phyloP scores from a whole-genome alignment of 1,140 invertebrate genomes.

The Drosophila sp. region DNA sequence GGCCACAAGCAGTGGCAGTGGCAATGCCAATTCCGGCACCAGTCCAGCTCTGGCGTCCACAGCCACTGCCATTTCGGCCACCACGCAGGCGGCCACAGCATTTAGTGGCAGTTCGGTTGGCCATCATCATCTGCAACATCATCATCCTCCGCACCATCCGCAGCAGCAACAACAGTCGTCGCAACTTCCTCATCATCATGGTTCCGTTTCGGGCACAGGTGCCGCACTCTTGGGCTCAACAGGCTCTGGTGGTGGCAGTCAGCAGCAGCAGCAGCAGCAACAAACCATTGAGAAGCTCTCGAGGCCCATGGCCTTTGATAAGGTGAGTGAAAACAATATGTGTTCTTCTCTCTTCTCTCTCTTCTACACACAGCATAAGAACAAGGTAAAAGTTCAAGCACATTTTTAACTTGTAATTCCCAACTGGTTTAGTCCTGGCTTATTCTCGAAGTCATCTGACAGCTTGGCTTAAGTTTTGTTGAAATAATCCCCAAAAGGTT shows the following conservation, averaged over 20 bases:
- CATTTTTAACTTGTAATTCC: neutral
- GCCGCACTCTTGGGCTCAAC: conserved; percentile 22
- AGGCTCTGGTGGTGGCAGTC: conserved; percentile 10
- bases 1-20: conserved; percentile 30
- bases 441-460: too few species aligned
- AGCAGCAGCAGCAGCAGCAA: conserved; percentile 37
- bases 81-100: conserved; percentile 71
- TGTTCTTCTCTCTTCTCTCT: neutral
- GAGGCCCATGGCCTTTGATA: conserved; percentile 81
- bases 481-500: too few species aligned
- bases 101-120: conserved; percentile 68
- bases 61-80: conserved; percentile 67
- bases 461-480: too few species aligned
- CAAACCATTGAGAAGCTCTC: conserved; percentile 79
- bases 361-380: neutral
- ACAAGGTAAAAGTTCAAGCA: neutral
- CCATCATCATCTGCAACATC: conserved; percentile 56
- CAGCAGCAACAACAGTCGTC: conserved; percentile 19
- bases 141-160: conserved; percentile 34
- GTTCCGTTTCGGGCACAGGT: conserved; percentile 29
- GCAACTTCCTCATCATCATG: conserved; percentile 32
- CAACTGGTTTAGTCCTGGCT: neutral
- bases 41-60: conserved; percentile 59
- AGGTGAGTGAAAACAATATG: conserved; percentile 54
- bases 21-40: conserved; percentile 45